These are phyloP conservation scores for Tryphoninae sp. DNA, from an alignment of 2,888 invertebrate genomes.

Conservation along the genomic window DNA sequence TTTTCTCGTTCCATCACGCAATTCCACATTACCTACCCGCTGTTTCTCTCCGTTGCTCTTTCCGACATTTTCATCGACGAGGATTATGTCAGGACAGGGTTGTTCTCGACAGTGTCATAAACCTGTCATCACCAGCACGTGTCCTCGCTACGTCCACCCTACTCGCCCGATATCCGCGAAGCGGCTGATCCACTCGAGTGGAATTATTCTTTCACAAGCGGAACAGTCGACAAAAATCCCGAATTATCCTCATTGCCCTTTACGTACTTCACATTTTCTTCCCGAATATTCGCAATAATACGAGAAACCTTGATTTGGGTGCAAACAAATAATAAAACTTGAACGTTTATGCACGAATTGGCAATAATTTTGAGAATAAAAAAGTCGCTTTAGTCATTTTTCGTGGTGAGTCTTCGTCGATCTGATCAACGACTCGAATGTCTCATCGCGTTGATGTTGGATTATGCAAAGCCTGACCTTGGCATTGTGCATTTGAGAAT, in stretches of 20 bases:
- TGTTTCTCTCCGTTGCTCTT: conserved; percentile 24
- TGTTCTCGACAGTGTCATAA: conserved; percentile 58
- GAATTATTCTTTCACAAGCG: conserved; percentile 27
- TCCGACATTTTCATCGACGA: conserved; percentile 16
- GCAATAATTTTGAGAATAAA: too few species aligned
- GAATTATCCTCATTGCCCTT: background rate
- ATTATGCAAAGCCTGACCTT: conserved; percentile 42
- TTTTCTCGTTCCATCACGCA: conserved; percentile 8
- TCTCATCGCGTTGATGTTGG: background rate
- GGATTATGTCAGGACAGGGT: conserved; percentile 58
- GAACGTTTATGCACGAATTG: too few species aligned
- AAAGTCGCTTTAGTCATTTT: too few species aligned
- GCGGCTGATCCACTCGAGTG: conserved; percentile 47
- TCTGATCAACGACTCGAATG: background rate
- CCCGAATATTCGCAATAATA: background rate
- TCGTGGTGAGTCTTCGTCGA: background rate
- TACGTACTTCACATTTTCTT: background rate
- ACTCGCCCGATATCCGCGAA: conserved; percentile 29
- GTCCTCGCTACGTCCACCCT: conserved; percentile 28
- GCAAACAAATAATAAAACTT: too few species aligned
- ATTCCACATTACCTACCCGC: conserved; percentile 7
- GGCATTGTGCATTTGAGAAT: conserved; percentile 25
- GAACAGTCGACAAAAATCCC: background rate
- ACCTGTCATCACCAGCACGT: conserved; percentile 62
- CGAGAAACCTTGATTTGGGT: too few species aligned